A percentile compares a stretch with the other conserved stretches of the same genome.
phyloP scores from a whole-genome alignment of 2,113 vertebrate genomes.

The Aix galericulata region DNA sequence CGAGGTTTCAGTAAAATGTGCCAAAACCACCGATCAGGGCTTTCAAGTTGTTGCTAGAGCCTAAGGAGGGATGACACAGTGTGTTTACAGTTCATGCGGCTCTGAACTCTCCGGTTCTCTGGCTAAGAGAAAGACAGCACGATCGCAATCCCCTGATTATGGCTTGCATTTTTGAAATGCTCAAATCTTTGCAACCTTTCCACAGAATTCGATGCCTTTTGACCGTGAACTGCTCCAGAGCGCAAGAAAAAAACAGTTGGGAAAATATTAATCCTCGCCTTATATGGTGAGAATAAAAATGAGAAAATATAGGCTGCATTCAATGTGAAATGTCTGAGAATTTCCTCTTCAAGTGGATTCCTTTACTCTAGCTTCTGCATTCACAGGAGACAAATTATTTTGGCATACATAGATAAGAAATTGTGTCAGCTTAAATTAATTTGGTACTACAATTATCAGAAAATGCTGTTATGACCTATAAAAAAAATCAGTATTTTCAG shows the following conservation, averaged over 20 bases:
- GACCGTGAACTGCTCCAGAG: neutral
- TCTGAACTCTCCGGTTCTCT: slow-evolving; percentile 27
- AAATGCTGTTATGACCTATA: neutral
- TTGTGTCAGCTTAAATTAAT: neutral
- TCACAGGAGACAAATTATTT: neutral
- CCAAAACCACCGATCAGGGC: neutral
- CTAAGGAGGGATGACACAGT: slow-evolving; percentile 55
- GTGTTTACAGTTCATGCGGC: slow-evolving; percentile 18
- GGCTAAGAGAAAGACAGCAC: neutral
- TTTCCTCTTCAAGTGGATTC: neutral
- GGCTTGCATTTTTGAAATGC: neutral
- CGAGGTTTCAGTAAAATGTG: neutral
- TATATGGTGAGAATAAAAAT: neutral
- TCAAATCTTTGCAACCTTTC: neutral
- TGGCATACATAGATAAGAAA: neutral
- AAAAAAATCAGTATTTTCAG: neutral
- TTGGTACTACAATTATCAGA: neutral
- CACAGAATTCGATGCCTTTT: neutral
- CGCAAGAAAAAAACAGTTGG: neutral
- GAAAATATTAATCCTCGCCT: neutral
- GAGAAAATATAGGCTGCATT: neutral
- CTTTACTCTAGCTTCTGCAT: neutral
- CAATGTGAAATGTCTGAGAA: neutral
- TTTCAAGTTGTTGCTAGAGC: slow-evolving; percentile 46
- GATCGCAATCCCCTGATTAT: neutral